Conservation (phyloP, 1,140 invertebrate genomes). For the Solen grandis region DNA sequence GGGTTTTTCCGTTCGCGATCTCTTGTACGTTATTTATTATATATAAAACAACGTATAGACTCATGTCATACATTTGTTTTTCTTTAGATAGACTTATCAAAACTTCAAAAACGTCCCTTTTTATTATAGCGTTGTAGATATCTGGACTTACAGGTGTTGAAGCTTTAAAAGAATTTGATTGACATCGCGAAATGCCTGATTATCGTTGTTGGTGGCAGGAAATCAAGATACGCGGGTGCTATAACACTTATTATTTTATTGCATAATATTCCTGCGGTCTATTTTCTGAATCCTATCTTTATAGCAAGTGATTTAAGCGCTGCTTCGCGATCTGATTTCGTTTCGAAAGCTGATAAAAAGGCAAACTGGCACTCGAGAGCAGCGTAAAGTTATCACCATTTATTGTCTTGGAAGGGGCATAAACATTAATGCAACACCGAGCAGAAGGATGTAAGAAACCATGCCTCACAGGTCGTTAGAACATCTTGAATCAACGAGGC, state of each 20-base stretch:
- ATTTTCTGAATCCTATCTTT: no score
- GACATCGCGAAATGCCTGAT: slow-evolving; percentile 13
- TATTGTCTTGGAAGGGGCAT: no score
- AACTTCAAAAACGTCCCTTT: slow-evolving; percentile 22
- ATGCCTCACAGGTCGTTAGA: no score
- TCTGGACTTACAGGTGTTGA: slow-evolving; percentile 33
- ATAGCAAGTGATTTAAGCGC: neutral
- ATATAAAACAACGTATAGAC: neutral
- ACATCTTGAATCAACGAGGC: no score
- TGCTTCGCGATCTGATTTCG: no score
- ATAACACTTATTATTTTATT: neutral
- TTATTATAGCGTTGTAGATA: slow-evolving; percentile 3
- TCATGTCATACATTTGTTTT: slow-evolving; percentile 52
- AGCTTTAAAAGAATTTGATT: slow-evolving; percentile 46
- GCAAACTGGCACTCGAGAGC: no score
- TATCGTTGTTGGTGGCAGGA: slow-evolving; percentile 10
- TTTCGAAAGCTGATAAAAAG: no score
- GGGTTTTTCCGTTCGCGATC: neutral
- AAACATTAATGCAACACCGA: no score
- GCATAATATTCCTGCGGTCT: neutral
- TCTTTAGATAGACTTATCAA: slow-evolving; percentile 22
- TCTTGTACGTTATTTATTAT: neutral
- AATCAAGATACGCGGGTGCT: neutral
- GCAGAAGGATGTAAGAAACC: no score
- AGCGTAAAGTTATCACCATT: no score